These are phyloP conservation scores for Trichogramma pretiosum DNA, from an alignment of 1,140 invertebrate genomes.

Conservation along the genomic window DNA sequence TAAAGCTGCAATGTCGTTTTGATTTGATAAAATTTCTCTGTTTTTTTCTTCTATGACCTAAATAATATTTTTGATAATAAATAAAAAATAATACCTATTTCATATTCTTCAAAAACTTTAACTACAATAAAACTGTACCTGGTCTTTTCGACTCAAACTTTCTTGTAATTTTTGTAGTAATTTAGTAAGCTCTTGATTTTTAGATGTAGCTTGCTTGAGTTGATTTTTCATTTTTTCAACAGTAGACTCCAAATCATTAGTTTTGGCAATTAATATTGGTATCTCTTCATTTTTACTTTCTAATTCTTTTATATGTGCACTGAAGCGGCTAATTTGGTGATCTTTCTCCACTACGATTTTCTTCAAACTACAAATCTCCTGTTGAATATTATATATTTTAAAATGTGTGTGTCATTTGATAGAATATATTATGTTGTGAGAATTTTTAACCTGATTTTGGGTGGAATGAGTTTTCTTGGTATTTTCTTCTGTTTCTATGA, in stretches of 20 bases:
- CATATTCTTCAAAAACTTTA: slow-evolving; percentile 8
- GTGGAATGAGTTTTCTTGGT: slow-evolving; percentile 24
- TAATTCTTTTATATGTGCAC: slow-evolving; percentile 23
- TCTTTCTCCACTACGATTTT: slow-evolving; percentile 31
- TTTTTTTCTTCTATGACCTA: slow-evolving; percentile 29
- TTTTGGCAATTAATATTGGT: slow-evolving; percentile 23
- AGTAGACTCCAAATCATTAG: slow-evolving; percentile 24
- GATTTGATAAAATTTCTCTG: slow-evolving; percentile 24
- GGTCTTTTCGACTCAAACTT: slow-evolving; percentile 26
- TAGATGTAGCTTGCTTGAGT: slow-evolving; percentile 20
- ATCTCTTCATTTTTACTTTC: slow-evolving; percentile 22
- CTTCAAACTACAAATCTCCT: slow-evolving; percentile 32
- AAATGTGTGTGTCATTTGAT: background rate
- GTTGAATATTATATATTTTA: background rate
- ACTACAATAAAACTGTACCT: slow-evolving; percentile 20
- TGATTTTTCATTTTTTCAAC: slow-evolving; percentile 15
- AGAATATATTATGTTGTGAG: background rate
- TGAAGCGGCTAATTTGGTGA: slow-evolving; percentile 19
- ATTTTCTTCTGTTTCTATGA: slow-evolving; percentile 25
- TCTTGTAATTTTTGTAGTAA: slow-evolving; percentile 29
- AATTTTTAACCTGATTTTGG: slow-evolving; percentile 25
- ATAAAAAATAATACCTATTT: slow-evolving; percentile 5
- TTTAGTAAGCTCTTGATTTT: slow-evolving; percentile 28
- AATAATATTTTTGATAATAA: slow-evolving; percentile 9
- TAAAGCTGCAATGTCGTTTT: slow-evolving; percentile 27